Percentiles rank a stretch among this genome's conserved stretches.
phyloP scores from a whole-genome alignment of 2,888 invertebrate genomes.

The Trilocha varians region DNA sequence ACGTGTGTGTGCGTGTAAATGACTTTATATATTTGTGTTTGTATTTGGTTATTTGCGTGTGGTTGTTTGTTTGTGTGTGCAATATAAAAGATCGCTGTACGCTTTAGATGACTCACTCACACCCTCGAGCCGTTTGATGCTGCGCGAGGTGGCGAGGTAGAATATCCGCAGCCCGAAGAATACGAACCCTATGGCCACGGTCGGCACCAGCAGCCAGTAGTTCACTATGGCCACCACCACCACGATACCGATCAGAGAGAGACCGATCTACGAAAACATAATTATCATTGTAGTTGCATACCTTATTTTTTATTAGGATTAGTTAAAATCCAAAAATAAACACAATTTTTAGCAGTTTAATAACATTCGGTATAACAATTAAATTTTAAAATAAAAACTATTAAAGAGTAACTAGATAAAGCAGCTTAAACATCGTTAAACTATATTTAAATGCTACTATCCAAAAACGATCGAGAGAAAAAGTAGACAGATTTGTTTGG shows the following conservation, averaged over 20 bases:
- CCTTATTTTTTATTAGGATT: too few relatives aligned
- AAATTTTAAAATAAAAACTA: too few relatives aligned
- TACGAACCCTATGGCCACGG: constrained; percentile 77
- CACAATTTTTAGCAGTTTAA: too few relatives aligned
- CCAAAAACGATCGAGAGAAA: too few relatives aligned
- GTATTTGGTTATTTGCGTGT: neutral
- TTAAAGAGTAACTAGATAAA: too few relatives aligned
- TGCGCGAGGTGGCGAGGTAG: constrained; percentile 85
- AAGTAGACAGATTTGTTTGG: too few relatives aligned
- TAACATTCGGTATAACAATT: too few relatives aligned
- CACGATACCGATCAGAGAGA: constrained; percentile 85
- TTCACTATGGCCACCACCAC: constrained; percentile 84
- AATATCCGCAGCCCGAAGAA: constrained; percentile 84
- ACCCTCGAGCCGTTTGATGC: constrained; percentile 86
- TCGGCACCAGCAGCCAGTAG: constrained; percentile 81
- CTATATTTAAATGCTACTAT: too few relatives aligned
- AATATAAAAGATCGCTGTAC: constrained; percentile 1
- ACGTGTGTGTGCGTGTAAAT: too few relatives aligned
- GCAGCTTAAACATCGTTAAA: too few relatives aligned
- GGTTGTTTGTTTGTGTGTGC: neutral
- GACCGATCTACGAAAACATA: constrained; percentile 76
- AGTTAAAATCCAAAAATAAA: too few relatives aligned
- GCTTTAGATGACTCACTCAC: constrained; percentile 78
- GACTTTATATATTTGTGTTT: neutral
- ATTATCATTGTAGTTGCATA: neutral